These are phyloP conservation scores for Willisornis vidua DNA, from an alignment of 2,113 vertebrate genomes.

Conservation along the genomic window DNA sequence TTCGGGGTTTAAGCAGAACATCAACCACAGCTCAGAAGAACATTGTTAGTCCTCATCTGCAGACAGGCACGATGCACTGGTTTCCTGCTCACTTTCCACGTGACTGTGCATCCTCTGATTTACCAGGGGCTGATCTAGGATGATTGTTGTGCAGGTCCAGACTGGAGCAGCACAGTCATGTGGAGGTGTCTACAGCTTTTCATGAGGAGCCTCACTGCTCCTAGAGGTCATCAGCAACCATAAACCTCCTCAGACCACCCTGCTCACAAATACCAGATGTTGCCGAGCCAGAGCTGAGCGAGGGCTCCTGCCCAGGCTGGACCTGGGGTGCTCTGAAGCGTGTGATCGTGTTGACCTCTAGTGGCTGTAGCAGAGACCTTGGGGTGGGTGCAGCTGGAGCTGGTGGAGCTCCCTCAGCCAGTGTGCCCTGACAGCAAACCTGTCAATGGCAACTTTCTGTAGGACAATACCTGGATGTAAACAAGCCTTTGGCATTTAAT, in stretches of 20 bases:
- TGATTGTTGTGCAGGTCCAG: background rate
- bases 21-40: background rate
- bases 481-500: background rate
- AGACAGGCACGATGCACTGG: background rate
- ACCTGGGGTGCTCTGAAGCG: background rate
- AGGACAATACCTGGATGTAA: background rate
- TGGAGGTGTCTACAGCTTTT: background rate
- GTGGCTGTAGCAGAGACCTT: background rate
- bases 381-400: background rate
- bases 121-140: fast-evolving
- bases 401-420: fast-evolving
- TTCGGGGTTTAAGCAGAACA: background rate
- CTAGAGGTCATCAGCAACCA: background rate
- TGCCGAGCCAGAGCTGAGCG: fast-evolving
- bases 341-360: conserved; percentile 42
- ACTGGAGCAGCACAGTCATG: background rate
- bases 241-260: fast-evolving
- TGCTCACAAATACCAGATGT: fast-evolving
- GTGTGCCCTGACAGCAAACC: fast-evolving
- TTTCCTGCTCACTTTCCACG: fast-evolving
- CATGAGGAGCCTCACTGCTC: fast-evolving
- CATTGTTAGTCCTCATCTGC: background rate
- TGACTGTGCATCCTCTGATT: fast-evolving
- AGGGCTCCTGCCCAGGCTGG: background rate
- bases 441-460: background rate